phyloP scores from a whole-genome alignment of 2,113 vertebrate genomes.

The Elachura formosa region DNA sequence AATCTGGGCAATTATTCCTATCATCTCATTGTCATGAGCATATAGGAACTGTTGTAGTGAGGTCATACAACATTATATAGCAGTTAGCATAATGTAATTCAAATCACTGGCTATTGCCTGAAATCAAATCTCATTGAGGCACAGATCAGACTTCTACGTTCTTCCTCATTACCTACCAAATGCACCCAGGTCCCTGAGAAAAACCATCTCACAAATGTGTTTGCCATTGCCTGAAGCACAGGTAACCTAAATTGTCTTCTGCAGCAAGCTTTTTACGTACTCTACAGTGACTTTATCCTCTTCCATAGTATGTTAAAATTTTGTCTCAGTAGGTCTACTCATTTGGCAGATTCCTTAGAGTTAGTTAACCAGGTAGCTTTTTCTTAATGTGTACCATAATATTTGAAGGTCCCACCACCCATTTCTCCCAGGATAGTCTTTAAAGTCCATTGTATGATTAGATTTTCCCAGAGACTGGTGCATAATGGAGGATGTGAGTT shows the following conservation, averaged over 20 bases:
- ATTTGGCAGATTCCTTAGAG: neutral
- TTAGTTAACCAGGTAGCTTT: neutral
- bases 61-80: neutral
- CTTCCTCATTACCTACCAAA: neutral
- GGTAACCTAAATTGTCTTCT: neutral
- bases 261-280: neutral
- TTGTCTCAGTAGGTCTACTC: fast-evolving
- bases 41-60: neutral
- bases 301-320: neutral
- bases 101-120: neutral
- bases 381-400: neutral
- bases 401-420: neutral
- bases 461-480: fast-evolving
- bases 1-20: neutral
- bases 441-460: too few relatives aligned
- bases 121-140: neutral
- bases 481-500: neutral
- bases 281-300: neutral
- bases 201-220: neutral
- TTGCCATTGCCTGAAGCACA: neutral
- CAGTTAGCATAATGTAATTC: neutral
- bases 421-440: neutral
- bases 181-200: neutral
- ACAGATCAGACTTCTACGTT: neutral
- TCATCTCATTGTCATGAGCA: neutral